Evolutionary conservation across 2,888 invertebrate genomes (phyloP).

Genomic region (Glyphotaelius pellucidus): DNA sequence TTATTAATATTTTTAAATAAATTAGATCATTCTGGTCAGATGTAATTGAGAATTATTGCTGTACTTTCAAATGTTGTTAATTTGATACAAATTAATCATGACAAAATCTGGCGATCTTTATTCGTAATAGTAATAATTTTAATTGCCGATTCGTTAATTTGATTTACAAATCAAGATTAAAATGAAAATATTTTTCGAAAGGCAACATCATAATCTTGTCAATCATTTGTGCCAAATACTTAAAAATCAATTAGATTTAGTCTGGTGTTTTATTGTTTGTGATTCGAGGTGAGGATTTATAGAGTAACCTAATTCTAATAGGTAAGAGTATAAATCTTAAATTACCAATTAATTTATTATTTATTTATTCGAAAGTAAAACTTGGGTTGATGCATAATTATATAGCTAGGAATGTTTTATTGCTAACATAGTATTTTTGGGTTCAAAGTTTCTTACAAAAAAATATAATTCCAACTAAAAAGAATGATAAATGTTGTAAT

Average conservation of each 20-base stretch:
- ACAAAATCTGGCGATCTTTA: neutral
- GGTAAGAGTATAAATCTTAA: neutral
- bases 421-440: neutral
- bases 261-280: neutral
- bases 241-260: neutral
- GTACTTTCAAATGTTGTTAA: neutral
- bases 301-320: neutral
- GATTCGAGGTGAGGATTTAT: neutral
- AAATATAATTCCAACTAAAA: no score
- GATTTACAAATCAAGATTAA: neutral
- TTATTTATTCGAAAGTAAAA: neutral
- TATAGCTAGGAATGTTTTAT: neutral
- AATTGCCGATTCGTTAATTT: neutral
- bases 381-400: neutral
- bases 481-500: no score
- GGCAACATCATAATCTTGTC: neutral
- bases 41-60: neutral
- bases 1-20: neutral
- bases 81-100: neutral
- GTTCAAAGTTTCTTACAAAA: no score
- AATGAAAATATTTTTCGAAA: neutral
- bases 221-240: neutral
- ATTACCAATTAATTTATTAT: neutral
- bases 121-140: neutral
- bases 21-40: neutral